phyloP scores from a whole-genome alignment of 2,797 vertebrate genomes.

The Myioborus miniatus region DNA sequence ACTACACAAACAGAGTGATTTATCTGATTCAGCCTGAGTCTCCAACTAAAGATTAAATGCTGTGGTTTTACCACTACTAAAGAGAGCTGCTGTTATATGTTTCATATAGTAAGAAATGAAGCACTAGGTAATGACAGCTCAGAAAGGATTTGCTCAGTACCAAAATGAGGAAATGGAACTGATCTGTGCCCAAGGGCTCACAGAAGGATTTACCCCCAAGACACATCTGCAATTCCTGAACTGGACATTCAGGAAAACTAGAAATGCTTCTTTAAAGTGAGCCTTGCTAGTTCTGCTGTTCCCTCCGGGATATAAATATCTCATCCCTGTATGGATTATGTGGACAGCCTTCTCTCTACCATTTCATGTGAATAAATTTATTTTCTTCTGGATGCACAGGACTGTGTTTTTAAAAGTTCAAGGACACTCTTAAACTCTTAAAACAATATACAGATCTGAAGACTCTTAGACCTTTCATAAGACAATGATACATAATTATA shows the following conservation, averaged over 20 bases:
- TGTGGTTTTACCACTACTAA: not conserved
- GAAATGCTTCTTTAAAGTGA: not conserved
- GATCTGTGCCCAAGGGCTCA: not conserved
- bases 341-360: not conserved
- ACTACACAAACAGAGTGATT: not conserved
- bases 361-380: not conserved
- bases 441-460: not conserved
- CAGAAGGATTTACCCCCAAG: not conserved
- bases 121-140: not conserved
- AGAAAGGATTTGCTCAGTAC: not conserved
- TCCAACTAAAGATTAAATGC: not conserved
- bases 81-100: not conserved
- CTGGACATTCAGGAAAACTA: not conserved
- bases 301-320: not conserved
- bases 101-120: not conserved
- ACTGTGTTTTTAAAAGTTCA: not conserved
- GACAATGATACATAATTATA: not conserved
- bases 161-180: not conserved
- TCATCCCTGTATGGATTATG: not conserved
- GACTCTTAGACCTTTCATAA: not conserved
- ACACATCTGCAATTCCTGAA: not conserved
- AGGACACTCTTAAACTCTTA: not conserved
- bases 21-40: not conserved
- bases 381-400: not conserved
- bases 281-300: not conserved